These are phyloP conservation scores for Odontomyia ornata DNA, from an alignment of 2,888 invertebrate genomes.

Conservation along the genomic window DNA sequence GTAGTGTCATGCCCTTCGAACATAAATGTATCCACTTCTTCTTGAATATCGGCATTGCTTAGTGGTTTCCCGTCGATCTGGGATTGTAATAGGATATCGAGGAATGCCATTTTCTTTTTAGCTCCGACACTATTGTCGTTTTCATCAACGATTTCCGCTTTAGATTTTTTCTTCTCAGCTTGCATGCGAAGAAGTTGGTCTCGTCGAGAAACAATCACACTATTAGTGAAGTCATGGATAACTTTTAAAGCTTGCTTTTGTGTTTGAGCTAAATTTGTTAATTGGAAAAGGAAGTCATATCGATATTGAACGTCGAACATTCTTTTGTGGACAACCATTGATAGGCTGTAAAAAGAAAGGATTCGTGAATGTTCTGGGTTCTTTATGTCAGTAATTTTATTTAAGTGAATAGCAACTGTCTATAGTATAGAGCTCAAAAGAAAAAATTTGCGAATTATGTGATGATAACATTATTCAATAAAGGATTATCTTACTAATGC, in stretches of 20 bases:
- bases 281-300: slow-evolving; percentile 61
- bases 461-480: too few species aligned
- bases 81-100: slow-evolving; percentile 73
- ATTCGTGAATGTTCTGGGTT: background rate
- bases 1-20: slow-evolving; percentile 72
- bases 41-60: slow-evolving; percentile 69
- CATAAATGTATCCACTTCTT: slow-evolving; percentile 80
- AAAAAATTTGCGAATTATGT: too few species aligned
- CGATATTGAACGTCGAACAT: slow-evolving; percentile 62
- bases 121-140: slow-evolving; percentile 63
- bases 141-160: slow-evolving; percentile 43
- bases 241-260: slow-evolving; percentile 65
- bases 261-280: slow-evolving; percentile 68
- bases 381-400: background rate
- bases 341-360: slow-evolving; percentile 54
- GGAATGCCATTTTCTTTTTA: slow-evolving; percentile 72
- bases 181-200: slow-evolving; percentile 58
- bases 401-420: too few species aligned
- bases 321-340: slow-evolving; percentile 60
- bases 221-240: slow-evolving; percentile 67
- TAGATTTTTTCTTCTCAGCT: slow-evolving; percentile 22
- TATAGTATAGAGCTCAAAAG: too few species aligned
- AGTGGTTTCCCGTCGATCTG: slow-evolving; percentile 69
- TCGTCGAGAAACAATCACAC: slow-evolving; percentile 66
- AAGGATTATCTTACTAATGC: too few species aligned